Evolutionary conservation across 2,888 invertebrate species (phyloP), one percentile per base, ranked within the genome.

Genomic region (Polyommatus iphigenia): DNA sequence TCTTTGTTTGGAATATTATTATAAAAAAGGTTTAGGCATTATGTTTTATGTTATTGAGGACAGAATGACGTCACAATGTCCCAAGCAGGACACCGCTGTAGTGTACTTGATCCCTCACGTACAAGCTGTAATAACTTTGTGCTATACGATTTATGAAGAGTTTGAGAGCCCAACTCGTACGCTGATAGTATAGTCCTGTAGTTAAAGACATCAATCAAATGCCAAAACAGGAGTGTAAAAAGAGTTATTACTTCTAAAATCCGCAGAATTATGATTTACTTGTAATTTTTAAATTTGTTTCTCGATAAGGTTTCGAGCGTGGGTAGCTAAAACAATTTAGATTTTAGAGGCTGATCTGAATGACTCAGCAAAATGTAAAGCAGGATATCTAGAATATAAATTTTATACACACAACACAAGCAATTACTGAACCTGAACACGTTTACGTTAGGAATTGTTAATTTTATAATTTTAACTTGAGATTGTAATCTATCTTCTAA

Each of bases 91-190:
- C 62, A 57, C 41, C 41, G 46, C 54, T 32, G 67, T 32, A 18
- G 18, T 15, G 76, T 78, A 78, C 76, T 78, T 79, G 78, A 78
- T 77, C 78, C 76, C 72, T 77, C 24, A 54, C 67, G 77, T 46
- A 67, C 50, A 73, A 71, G n/a, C n/a, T 57, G 15, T 46, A 78
- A 72, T 77, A 77, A 78, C 77, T 75, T 78, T 78, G 46, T 72
- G 20, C 78, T 80, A 79, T 80, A 78, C 79, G 73, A 67, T 76
- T 79, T 62, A 78, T 78, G 77, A 72, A 78, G 71, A 24, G 76
- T 79, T 80, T 78, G 78, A 76, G 77, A 76, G 5, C 32, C 29
- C 54, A 71, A 79, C 62, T 77, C 76, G 36, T 36, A 36, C 1
- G 6, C 36, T 36, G 36, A 36, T 36, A 36, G 36, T 36, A 36